phyloP scores from a whole-genome alignment of 2,797 vertebrate species.

The Sparus aurata region DNA sequence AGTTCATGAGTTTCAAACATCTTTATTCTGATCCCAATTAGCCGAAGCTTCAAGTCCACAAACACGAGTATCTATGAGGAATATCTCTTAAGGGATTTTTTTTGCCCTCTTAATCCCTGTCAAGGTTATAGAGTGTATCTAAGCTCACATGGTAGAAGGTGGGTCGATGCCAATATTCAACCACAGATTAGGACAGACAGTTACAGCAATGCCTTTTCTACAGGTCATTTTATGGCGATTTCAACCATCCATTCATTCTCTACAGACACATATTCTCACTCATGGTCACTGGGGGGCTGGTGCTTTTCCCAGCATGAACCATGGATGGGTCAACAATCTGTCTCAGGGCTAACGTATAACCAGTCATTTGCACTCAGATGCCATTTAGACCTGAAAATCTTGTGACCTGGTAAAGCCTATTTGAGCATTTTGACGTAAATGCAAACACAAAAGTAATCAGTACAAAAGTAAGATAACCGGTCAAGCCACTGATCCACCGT shows the following conservation, averaged over 20 bases:
- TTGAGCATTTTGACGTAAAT: slow-evolving; percentile 13
- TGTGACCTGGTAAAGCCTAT: neutral
- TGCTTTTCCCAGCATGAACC: slow-evolving; percentile 18
- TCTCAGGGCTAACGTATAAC: slow-evolving; percentile 2
- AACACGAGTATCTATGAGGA: slow-evolving; percentile 22
- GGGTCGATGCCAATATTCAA: slow-evolving; percentile 33
- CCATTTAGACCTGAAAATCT: slow-evolving; percentile 6
- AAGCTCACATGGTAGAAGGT: slow-evolving; percentile 13
- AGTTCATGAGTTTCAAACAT: slow-evolving; percentile 44
- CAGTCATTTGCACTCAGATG: slow-evolving; percentile 14
- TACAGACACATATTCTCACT: neutral
- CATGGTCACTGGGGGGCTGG: slow-evolving; percentile 3
- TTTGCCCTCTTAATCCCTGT: slow-evolving; percentile 47
- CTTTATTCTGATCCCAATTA: slow-evolving; percentile 47
- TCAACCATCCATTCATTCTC: slow-evolving; percentile 27
- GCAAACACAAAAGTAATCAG: slow-evolving; percentile 4
- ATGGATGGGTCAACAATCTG: slow-evolving; percentile 3
- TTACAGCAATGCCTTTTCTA: slow-evolving; percentile 34
- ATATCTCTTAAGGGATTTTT: slow-evolving; percentile 29
- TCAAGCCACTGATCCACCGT: neutral
- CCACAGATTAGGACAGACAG: slow-evolving; percentile 25
- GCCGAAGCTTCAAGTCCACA: slow-evolving; percentile 24
- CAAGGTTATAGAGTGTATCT: slow-evolving; percentile 52
- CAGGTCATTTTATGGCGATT: slow-evolving; percentile 44
- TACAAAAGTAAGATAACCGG: slow-evolving; percentile 25